Evolutionary conservation across 2,888 invertebrate genomes (phyloP), one percentile per base, ranked within the genome.

Genomic region (Agrilus mali): DNA sequence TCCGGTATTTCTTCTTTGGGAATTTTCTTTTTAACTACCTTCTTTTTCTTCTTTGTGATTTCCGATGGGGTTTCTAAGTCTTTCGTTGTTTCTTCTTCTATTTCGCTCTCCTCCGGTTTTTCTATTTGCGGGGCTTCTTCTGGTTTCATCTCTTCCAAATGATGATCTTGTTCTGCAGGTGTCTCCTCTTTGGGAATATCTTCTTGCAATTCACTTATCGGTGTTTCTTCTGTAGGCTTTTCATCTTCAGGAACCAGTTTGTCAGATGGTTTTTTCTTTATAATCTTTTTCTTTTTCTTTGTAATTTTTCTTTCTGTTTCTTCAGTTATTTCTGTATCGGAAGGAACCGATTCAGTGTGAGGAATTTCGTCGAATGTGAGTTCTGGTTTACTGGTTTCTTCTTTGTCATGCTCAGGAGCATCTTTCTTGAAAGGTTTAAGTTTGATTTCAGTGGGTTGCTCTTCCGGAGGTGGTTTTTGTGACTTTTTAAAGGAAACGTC

Each of bases 401-500:
- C 45, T 46, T 47, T 40, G 31, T 49, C 46, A 27, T 39, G 43
- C 42, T 46, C 46, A 16, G 40, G 35, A 36, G 38, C 31, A 34
- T 38, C 38, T 38, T 47, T 46, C 38, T 46, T 37, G 40, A 48
- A 45, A 34, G 47, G 47, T 45, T 43, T 53, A 46, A 44, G 50
- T 49, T n/a, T 50, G 10, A 56, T 53, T 48, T 58, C 53, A 43
- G 58, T 55, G 41, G 50, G 47, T 44, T 55, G 50, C 22, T 56
- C 58, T 40, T 53, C 51, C 45, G 54, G 53, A 41, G 51, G 52
- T 41, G 48, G 46, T 48, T 49, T 49, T 46, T 57, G 43, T 44
- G 53, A 8, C 44, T 47, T 40, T 54, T 51, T 40, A 31, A 63
- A 62, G 43, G 65, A 66, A 6, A 63, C 58, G 53, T 64, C 59